Percentiles rank a stretch among this genome's conserved stretches.
Evolutionary conservation across 1,140 invertebrate species (phyloP).

Genomic region (Lepidurus couesii): DNA sequence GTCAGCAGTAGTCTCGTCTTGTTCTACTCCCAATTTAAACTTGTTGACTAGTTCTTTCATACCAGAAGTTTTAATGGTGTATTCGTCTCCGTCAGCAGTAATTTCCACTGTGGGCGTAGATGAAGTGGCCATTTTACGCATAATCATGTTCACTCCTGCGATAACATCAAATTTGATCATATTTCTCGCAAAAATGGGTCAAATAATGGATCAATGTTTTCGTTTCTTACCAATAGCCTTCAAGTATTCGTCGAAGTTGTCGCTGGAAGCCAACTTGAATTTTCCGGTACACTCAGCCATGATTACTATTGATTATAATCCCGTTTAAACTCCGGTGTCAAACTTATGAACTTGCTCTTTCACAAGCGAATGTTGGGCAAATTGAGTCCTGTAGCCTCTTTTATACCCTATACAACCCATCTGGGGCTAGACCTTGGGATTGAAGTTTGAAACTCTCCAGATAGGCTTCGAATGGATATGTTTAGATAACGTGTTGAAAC

Average conservation of each 20-base stretch:
- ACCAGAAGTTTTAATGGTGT: conserved; percentile 67
- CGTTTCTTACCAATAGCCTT: conserved; percentile 46
- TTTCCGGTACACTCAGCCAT: conserved; percentile 43
- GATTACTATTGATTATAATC: neutral
- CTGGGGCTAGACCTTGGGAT: neutral
- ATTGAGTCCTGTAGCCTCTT: neutral
- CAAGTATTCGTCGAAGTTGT: conserved; percentile 52
- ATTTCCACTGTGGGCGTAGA: conserved; percentile 69
- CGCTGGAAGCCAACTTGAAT: conserved; percentile 45
- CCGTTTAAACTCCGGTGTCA: neutral
- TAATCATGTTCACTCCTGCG: conserved; percentile 67
- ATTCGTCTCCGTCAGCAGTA: conserved; percentile 59
- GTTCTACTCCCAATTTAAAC: conserved; percentile 74
- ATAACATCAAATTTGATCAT: conserved; percentile 37
- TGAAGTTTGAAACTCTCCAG: conserved; percentile 3
- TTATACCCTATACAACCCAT: neutral
- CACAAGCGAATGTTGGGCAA: neutral
- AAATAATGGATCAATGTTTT: neutral
- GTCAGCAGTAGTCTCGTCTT: conserved; percentile 79
- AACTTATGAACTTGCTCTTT: neutral
- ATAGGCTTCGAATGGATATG: neutral
- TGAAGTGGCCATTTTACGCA: conserved; percentile 65
- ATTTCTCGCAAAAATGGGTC: neutral
- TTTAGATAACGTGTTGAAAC: conserved; percentile 1
- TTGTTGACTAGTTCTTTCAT: conserved; percentile 73